Evolutionary conservation across 1,140 invertebrate species (phyloP).

Genomic region (Bombus polaris): DNA sequence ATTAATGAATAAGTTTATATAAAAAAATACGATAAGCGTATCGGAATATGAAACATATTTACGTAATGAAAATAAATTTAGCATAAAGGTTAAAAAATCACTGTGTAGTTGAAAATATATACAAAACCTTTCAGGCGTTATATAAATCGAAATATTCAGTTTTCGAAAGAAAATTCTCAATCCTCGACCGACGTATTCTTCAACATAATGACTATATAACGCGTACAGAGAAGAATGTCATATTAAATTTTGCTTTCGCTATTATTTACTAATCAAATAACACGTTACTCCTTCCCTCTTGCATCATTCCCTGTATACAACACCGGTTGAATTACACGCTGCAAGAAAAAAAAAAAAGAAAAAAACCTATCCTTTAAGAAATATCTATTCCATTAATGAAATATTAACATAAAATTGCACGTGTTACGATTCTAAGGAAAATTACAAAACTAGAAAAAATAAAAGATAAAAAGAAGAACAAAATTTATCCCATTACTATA

Average conservation of each 20-base stretch:
- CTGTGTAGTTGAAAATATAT: not conserved
- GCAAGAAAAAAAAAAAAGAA: too few species aligned
- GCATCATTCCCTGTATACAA: too few species aligned
- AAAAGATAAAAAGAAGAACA: not conserved
- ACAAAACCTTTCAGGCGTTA: not conserved
- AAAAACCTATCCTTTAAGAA: too few species aligned
- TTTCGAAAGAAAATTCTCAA: not conserved
- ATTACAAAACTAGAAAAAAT: not conserved
- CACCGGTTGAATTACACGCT: too few species aligned
- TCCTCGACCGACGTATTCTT: not conserved
- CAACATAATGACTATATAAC: not conserved
- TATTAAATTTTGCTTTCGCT: too few species aligned
- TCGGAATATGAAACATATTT: too few species aligned
- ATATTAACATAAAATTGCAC: slow-evolving; percentile 22
- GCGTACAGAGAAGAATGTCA: too few species aligned
- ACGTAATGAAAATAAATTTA: too few species aligned
- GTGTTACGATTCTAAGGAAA: not conserved
- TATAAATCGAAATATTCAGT: not conserved
- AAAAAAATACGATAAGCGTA: too few species aligned
- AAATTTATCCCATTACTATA: not conserved
- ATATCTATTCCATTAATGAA: not conserved
- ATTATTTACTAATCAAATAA: not conserved
- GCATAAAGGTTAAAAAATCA: not conserved
- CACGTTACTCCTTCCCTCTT: not conserved
- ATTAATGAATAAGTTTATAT: not conserved